Percentiles rank a stretch among this genome's conserved stretches.
Evolutionary conservation across 2,113 vertebrate genomes (phyloP).

Genomic region (Microcebus lehilahytsara): DNA sequence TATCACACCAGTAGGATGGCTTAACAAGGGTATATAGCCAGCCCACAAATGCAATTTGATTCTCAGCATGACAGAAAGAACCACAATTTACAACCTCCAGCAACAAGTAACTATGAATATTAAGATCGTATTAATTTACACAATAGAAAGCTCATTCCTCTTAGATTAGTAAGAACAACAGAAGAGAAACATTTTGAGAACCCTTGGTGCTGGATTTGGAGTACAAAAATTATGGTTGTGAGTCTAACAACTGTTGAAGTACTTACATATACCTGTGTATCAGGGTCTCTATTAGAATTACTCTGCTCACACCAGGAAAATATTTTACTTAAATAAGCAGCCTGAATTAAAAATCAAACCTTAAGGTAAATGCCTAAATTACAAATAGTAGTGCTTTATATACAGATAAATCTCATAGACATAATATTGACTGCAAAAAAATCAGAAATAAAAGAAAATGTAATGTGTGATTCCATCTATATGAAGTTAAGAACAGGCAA

Average conservation of each 20-base stretch:
- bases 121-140: slow-evolving; percentile 58
- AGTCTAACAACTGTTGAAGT: background rate
- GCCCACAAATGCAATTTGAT: slow-evolving; percentile 66
- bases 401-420: background rate
- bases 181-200: slow-evolving; percentile 2
- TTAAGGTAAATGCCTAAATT: background rate
- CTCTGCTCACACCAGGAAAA: background rate
- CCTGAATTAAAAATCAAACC: background rate
- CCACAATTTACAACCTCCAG: slow-evolving; percentile 67
- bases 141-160: background rate
- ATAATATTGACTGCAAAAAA: background rate
- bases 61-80: slow-evolving; percentile 68
- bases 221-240: background rate
- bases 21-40: slow-evolving; percentile 43
- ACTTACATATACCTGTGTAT: background rate
- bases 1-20: slow-evolving; percentile 56
- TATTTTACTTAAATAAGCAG: background rate
- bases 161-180: background rate
- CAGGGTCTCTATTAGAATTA: background rate
- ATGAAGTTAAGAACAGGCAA: background rate
- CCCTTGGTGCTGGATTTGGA: background rate
- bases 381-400: background rate
- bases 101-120: slow-evolving; percentile 46
- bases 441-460: background rate
- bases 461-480: background rate